Evolutionary conservation across 2,113 vertebrate species (phyloP).

Genomic region (Elephantulus edwardii): DNA sequence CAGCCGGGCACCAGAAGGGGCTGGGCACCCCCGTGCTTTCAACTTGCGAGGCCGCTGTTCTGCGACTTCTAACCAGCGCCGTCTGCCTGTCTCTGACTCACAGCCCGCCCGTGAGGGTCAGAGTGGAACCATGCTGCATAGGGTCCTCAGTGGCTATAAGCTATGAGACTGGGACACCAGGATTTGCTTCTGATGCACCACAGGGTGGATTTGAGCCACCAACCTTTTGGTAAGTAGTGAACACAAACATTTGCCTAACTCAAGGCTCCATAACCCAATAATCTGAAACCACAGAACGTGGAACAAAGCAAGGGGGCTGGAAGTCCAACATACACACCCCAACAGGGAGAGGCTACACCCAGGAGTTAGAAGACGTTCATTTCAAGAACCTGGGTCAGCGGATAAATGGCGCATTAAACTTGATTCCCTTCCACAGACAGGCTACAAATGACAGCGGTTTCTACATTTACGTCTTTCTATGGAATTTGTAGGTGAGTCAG

Average conservation of each 20-base stretch:
- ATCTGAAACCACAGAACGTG: neutral
- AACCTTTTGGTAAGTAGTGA: neutral
- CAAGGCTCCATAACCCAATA: neutral
- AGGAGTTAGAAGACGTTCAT: neutral
- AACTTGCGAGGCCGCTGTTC: neutral
- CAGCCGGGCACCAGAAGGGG: neutral
- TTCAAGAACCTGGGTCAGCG: neutral
- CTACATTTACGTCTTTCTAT: too few relatives aligned
- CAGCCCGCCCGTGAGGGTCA: neutral
- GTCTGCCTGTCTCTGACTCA: neutral
- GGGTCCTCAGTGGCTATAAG: neutral
- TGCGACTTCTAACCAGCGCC: neutral
- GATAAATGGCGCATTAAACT: neutral
- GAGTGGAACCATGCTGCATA: neutral
- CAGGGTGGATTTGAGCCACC: neutral
- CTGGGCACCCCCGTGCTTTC: neutral
- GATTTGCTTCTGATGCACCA: neutral
- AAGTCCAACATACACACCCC: neutral
- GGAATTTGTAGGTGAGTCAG: too few relatives aligned
- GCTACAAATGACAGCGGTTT: too few relatives aligned
- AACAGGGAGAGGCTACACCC: neutral
- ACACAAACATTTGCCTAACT: neutral
- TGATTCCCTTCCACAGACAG: too few relatives aligned
- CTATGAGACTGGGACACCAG: neutral
- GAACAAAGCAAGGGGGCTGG: neutral